phyloP scores from a whole-genome alignment of 1,140 invertebrate genomes.

The Apolygus lucorum region DNA sequence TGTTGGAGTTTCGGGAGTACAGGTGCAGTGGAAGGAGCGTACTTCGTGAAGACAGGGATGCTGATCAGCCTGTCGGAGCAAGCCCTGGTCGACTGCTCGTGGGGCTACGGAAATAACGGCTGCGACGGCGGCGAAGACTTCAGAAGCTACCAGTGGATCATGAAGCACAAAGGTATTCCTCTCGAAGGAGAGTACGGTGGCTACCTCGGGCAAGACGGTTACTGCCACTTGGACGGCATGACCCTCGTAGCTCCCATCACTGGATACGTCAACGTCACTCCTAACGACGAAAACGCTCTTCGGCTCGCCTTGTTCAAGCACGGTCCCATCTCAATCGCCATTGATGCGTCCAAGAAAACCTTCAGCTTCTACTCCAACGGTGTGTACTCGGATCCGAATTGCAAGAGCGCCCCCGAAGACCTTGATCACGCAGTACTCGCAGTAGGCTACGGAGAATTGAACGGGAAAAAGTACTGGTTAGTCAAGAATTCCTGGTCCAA shows the following conservation, averaged over 20 bases:
- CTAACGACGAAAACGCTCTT: slow-evolving; percentile 62
- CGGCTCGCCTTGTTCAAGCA: slow-evolving; percentile 77
- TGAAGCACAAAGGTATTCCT: slow-evolving; percentile 80
- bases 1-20: slow-evolving; percentile 95
- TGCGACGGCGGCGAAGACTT: slow-evolving; percentile 95
- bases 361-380: slow-evolving; percentile 87
- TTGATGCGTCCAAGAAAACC: slow-evolving; percentile 82
- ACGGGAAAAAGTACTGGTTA: slow-evolving; percentile 77
- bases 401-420: slow-evolving; percentile 48
- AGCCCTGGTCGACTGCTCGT: slow-evolving; percentile 91
- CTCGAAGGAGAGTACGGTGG: slow-evolving; percentile 82
- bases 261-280: slow-evolving; percentile 82
- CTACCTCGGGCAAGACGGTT: slow-evolving; percentile 79
- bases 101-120: slow-evolving; percentile 87
- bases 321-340: slow-evolving; percentile 85
- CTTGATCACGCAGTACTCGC: slow-evolving; percentile 84
- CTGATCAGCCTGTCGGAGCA: slow-evolving; percentile 80
- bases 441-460: slow-evolving; percentile 78
- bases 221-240: slow-evolving; percentile 72
- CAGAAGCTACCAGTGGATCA: slow-evolving; percentile 83
- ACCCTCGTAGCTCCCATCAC: slow-evolving; percentile 64
- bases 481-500: slow-evolving; percentile 92
- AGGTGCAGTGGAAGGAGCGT: slow-evolving; percentile 87
- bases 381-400: slow-evolving; percentile 78
- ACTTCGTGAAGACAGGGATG: slow-evolving; percentile 65